phyloP scores from a whole-genome alignment of 2,113 vertebrate species.

The Halichoeres trimaculatus region DNA sequence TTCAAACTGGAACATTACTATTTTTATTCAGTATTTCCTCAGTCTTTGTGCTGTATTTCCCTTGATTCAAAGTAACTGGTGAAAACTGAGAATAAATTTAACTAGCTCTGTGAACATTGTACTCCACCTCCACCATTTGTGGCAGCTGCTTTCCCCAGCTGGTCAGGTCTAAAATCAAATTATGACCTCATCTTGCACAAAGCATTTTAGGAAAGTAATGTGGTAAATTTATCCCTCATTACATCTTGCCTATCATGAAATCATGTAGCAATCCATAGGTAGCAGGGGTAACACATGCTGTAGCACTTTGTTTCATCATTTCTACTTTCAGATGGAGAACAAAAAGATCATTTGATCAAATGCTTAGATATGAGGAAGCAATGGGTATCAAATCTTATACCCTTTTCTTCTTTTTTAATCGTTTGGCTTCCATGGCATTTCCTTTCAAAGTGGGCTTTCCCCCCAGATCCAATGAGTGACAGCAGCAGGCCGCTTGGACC shows the following conservation, averaged over 20 bases:
- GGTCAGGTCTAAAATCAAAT: constrained; percentile 34
- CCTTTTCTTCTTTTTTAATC: constrained; percentile 19
- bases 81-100: constrained; percentile 4
- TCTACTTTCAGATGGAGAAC: neutral
- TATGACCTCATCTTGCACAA: constrained; percentile 58
- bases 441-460: constrained; percentile 56
- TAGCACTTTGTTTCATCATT: neutral
- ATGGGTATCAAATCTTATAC: neutral
- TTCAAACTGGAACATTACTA: no score
- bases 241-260: constrained; percentile 12
- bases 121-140: constrained; percentile 10
- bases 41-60: no score
- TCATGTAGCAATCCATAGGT: neutral
- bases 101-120: constrained; percentile 20
- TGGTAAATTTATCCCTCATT: constrained; percentile 1
- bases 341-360: no score
- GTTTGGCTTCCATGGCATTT: constrained; percentile 50
- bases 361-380: neutral
- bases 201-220: constrained; percentile 14
- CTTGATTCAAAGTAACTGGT: no score
- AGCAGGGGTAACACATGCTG: neutral
- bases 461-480: constrained; percentile 78
- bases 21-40: no score
- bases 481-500: constrained; percentile 79
- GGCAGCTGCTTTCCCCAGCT: constrained; percentile 61